Conservation (phyloP, 2,113 vertebrate species). For the Tretioscincus oriximinensis region DNA sequence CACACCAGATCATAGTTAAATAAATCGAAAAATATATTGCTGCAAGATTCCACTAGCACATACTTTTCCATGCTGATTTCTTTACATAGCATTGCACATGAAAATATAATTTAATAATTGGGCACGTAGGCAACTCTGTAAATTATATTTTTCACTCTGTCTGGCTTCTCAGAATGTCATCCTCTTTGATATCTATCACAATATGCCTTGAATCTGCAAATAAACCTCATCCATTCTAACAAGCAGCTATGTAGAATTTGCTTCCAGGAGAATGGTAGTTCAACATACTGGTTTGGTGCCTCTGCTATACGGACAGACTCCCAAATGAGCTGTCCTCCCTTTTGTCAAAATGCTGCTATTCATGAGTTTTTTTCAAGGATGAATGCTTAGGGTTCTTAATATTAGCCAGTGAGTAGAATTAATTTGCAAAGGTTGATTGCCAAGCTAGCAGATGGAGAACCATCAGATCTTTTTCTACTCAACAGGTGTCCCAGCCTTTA, state of each 20-base stretch:
- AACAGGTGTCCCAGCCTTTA: conserved; percentile 29
- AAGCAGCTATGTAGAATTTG: neutral
- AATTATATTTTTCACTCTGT: conserved; percentile 3
- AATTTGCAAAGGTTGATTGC: conserved; percentile 3
- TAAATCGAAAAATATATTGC: no score
- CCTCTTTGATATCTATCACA: neutral
- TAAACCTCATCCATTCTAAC: neutral
- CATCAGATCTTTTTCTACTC: conserved; percentile 24
- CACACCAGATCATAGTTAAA: no score
- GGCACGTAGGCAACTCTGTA: neutral
- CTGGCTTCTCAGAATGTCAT: neutral
- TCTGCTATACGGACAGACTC: conserved; percentile 6
- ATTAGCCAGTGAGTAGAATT: conserved; percentile 10
- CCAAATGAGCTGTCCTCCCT: conserved; percentile 5
- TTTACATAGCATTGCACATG: neutral
- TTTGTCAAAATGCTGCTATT: fast-evolving
- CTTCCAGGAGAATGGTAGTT: neutral
- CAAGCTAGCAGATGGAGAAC: neutral
- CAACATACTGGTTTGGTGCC: conserved; percentile 14
- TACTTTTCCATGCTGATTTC: no score
- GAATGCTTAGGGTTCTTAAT: neutral
- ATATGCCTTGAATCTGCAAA: neutral
- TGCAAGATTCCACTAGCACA: no score
- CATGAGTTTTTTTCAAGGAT: conserved; percentile 9
- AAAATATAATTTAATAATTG: conserved; percentile 23